Percentiles rank a stretch among this genome's conserved stretches.
phyloP scores from a whole-genome alignment of 2,113 vertebrate species.

The Sturnira hondurensis region DNA sequence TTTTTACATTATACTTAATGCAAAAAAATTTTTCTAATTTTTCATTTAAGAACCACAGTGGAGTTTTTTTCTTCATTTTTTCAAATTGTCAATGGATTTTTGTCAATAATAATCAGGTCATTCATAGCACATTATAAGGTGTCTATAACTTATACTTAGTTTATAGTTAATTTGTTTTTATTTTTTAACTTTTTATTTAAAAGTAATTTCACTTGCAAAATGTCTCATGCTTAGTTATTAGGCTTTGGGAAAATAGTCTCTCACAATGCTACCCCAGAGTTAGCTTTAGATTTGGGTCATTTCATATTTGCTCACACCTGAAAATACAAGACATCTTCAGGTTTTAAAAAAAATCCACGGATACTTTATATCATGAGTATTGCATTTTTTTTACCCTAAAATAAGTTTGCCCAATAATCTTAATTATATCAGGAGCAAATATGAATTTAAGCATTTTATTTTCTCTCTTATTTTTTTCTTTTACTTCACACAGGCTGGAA shows the following conservation, averaged over 20 bases:
- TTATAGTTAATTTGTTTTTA: background rate
- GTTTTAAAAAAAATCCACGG: background rate
- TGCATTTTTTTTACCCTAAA: background rate
- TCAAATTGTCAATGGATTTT: too few species aligned
- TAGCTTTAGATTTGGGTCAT: background rate
- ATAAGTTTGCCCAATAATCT: background rate
- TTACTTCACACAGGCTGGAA: constrained; percentile 79
- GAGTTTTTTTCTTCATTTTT: background rate
- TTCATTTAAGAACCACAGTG: background rate
- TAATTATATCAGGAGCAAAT: background rate
- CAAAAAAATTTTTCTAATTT: background rate
- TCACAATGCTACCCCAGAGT: background rate
- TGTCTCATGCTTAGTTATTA: background rate
- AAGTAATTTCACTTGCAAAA: background rate
- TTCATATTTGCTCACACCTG: background rate
- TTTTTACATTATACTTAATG: background rate
- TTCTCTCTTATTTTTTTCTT: background rate
- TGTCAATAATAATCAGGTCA: background rate
- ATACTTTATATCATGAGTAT: background rate
- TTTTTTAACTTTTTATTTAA: background rate
- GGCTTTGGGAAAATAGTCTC: background rate
- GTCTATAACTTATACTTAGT: background rate
- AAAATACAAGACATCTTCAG: background rate
- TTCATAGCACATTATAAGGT: background rate
- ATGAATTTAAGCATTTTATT: background rate